A percentile compares a stretch with the other conserved stretches of the same genome.
These are phyloP conservation scores for Subanguina moxae DNA, from an alignment of 1,140 invertebrate species.

Conservation along the genomic window DNA sequence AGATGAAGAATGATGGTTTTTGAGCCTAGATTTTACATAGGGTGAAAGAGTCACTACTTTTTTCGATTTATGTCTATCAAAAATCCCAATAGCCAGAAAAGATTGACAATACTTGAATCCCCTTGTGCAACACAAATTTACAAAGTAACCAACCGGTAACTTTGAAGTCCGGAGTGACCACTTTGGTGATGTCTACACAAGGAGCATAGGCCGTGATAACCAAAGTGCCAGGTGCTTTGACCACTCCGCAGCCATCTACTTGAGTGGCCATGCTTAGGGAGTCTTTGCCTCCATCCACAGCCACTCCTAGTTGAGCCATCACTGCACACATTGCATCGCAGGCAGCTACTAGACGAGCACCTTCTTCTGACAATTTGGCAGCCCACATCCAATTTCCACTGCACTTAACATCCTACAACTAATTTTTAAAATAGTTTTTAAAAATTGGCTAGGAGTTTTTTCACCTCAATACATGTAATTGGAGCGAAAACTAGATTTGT, in stretches of 20 bases:
- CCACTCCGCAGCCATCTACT: slow-evolving; percentile 62
- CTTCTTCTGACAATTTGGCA: slow-evolving; percentile 85
- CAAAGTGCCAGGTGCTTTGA: slow-evolving; percentile 83
- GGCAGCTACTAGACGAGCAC: slow-evolving; percentile 77
- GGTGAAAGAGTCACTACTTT: background rate
- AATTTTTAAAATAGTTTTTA: slow-evolving; percentile 1
- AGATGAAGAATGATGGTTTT: slow-evolving; percentile 9
- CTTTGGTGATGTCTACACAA: slow-evolving; percentile 75
- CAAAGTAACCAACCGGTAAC: slow-evolving; percentile 15
- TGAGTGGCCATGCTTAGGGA: slow-evolving; percentile 81
- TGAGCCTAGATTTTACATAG: background rate
- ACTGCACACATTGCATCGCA: slow-evolving; percentile 80
- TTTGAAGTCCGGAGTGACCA: slow-evolving; percentile 83
- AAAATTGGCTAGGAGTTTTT: background rate
- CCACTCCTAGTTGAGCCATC: slow-evolving; percentile 81
- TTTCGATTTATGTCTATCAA: too few species aligned
- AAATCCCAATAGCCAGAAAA: too few species aligned
- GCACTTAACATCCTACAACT: slow-evolving; percentile 80
- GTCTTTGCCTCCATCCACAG: slow-evolving; percentile 74
- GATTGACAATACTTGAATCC: too few species aligned
- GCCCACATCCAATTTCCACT: slow-evolving; percentile 99
- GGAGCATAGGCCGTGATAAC: slow-evolving; percentile 90
- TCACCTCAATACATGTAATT: slow-evolving; percentile 72
- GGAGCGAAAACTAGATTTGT: slow-evolving; percentile 92
- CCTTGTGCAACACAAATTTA: background rate